Conservation (phyloP, 2,113 vertebrate genomes). For the Bos javanicus region DNA sequence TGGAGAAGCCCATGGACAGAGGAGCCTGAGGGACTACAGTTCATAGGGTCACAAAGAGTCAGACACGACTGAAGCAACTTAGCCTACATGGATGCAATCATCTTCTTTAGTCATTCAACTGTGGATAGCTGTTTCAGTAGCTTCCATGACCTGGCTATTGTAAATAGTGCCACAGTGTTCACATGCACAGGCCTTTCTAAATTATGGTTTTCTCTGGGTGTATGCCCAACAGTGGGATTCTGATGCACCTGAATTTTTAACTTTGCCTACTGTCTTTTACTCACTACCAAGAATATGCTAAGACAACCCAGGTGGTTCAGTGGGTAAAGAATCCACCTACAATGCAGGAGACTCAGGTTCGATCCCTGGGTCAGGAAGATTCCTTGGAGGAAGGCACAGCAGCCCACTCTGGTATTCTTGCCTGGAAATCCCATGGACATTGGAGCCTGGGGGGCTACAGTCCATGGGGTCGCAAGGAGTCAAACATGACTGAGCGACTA, state of each 20-base stretch:
- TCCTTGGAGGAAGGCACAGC: not conserved
- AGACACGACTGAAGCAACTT: not conserved
- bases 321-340: not conserved
- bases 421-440: not conserved
- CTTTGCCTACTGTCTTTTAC: not conserved
- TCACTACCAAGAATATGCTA: not conserved
- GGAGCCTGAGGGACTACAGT: not conserved
- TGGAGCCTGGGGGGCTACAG: not conserved
- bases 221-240: not conserved
- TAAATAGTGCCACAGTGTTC: not conserved
- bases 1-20: not conserved
- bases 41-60: not conserved
- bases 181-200: not conserved
- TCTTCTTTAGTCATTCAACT: not conserved
- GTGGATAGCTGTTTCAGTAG: rapidly evolving
- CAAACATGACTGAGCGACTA: not conserved
- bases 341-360: not conserved
- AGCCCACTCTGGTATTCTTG: not conserved
- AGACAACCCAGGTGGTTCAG: not conserved
- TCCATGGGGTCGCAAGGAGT: not conserved
- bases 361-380: not conserved
- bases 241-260: constrained; percentile 10
- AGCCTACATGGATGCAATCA: not conserved
- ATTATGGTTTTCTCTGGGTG: not conserved
- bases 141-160: not conserved